These are phyloP conservation scores for Toxostoma redivivum DNA, from an alignment of 2,113 vertebrate genomes.

Conservation along the genomic window DNA sequence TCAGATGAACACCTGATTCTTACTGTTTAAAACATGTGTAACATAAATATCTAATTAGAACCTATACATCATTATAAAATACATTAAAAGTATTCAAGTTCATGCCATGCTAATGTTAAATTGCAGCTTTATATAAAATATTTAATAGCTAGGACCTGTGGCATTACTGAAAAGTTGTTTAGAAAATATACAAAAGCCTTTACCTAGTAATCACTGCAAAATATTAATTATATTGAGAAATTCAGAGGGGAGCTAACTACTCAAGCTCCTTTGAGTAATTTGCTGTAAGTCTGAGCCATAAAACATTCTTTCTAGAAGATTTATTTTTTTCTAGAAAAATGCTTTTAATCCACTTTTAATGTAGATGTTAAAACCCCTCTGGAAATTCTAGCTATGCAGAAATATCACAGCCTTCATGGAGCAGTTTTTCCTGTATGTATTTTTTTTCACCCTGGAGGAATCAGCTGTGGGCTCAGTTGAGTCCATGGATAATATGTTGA, in stretches of 20 bases:
- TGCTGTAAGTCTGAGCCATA: neutral
- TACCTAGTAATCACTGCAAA: neutral
- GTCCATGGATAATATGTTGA: neutral
- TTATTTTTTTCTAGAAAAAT: neutral
- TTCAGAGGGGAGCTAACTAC: neutral
- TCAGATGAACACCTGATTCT: neutral
- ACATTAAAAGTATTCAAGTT: neutral
- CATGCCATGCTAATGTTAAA: neutral
- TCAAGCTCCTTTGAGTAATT: neutral
- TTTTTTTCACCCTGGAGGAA: neutral
- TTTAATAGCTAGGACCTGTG: neutral
- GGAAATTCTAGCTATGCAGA: neutral
- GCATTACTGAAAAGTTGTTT: neutral
- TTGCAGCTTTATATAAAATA: neutral
- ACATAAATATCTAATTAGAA: neutral
- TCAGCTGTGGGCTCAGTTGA: neutral
- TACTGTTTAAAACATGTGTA: neutral
- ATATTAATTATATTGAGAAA: neutral
- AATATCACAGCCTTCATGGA: neutral
- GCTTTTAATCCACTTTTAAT: neutral
- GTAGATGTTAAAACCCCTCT: neutral
- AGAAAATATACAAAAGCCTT: neutral
- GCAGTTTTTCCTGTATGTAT: accelerated
- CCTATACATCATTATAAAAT: neutral
- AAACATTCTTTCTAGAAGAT: neutral